These are phyloP conservation scores for Chlorops oryzae DNA, from an alignment of 1,140 invertebrate genomes.

Conservation along the genomic window DNA sequence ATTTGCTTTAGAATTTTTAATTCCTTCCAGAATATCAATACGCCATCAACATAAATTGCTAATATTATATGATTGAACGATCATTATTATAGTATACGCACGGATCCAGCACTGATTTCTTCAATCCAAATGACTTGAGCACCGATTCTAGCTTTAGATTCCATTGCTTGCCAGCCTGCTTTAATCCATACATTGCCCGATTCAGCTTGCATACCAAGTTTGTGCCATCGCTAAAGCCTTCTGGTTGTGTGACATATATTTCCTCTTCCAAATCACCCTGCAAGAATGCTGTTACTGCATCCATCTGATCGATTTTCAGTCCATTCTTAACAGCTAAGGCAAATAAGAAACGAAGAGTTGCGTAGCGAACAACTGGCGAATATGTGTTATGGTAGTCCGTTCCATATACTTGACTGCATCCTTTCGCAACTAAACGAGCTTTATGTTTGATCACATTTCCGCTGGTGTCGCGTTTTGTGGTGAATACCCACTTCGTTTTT, in stretches of 20 bases:
- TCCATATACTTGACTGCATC: too few relatives aligned
- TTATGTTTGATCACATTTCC: constrained; percentile 1
- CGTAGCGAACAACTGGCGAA: too few relatives aligned
- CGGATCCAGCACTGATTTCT: constrained; percentile 25
- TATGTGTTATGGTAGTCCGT: too few relatives aligned
- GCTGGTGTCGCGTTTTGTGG: constrained; percentile 19
- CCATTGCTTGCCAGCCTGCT: constrained; percentile 37
- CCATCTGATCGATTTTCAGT: too few relatives aligned
- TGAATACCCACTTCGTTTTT: constrained; percentile 23
- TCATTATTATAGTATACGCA: constrained; percentile 34
- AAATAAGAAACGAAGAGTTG: too few relatives aligned
- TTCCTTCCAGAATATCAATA: constrained; percentile 35
- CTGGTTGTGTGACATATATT: too few relatives aligned
- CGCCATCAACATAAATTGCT: constrained; percentile 42
- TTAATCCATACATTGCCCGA: constrained; percentile 44
- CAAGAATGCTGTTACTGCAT: too few relatives aligned
- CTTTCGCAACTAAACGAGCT: constrained; percentile 9
- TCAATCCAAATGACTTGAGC: constrained; percentile 26
- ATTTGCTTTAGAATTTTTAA: background rate
- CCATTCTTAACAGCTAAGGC: too few relatives aligned
- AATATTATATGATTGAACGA: constrained; percentile 23
- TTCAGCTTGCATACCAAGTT: too few relatives aligned
- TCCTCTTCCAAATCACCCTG: too few relatives aligned
- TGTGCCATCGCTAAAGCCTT: too few relatives aligned
- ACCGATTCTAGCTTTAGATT: constrained; percentile 28